Evolutionary conservation across 2,113 vertebrate genomes (phyloP).

Genomic region (Etia nguti): DNA sequence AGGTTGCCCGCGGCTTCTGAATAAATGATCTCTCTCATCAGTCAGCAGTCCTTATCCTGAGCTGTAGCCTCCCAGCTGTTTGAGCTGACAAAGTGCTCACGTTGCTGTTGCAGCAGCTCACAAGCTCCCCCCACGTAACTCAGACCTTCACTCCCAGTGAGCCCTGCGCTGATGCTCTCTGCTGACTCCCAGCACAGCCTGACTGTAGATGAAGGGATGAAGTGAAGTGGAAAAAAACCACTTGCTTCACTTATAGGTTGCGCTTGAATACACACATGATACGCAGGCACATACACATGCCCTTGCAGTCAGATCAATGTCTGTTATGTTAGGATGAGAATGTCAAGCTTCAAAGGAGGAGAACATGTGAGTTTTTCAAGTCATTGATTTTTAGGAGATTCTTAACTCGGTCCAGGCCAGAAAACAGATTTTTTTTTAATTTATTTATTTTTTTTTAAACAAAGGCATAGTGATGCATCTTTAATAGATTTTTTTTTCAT

Average conservation of each 20-base stretch:
- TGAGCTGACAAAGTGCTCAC: conserved; percentile 25
- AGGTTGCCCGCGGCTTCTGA: not conserved
- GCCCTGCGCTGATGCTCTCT: not conserved
- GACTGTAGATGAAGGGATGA: conserved; percentile 13
- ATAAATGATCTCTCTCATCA: conserved; percentile 13
- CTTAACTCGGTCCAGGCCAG: not conserved
- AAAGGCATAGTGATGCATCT: not conserved
- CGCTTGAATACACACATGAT: not conserved
- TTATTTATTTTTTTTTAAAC: not conserved
- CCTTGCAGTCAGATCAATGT: not conserved
- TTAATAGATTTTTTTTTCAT: not conserved
- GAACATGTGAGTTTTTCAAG: conserved; percentile 1
- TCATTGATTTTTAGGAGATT: conserved; percentile 26
- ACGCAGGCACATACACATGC: not conserved
- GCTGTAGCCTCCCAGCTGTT: conserved; percentile 21
- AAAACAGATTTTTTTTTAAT: not conserved
- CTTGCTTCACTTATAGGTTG: not conserved
- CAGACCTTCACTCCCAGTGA: conserved; percentile 7
- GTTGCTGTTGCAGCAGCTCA: not conserved
- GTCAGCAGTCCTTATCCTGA: conserved; percentile 13
- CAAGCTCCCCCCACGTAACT: conserved; percentile 1
- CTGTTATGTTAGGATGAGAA: not conserved
- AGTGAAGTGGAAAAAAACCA: not conserved
- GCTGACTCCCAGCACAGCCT: not conserved
- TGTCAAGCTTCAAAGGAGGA: conserved; percentile 10